Evolutionary conservation across 2,113 vertebrate genomes (phyloP), one percentile per base, ranked within the genome.

Genomic region (Tragelaphus strepsiceros): DNA sequence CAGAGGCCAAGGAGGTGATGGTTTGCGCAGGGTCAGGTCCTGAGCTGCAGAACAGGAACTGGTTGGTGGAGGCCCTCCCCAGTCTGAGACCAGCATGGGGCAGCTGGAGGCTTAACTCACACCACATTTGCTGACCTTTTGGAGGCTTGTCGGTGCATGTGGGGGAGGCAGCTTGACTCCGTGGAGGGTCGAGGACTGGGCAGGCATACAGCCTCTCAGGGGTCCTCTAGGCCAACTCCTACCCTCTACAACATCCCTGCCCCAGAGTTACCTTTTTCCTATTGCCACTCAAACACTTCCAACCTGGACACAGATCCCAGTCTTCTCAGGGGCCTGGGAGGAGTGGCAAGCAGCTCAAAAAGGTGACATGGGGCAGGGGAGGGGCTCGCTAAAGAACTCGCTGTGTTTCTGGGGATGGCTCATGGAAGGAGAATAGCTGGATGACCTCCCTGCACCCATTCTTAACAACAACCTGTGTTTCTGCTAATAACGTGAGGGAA

Each of bases 401-500:
- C 26, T 43, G 61, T 59, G 43, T 51, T 88, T 95, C 81, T 61
- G 46, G 46, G 35, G 43, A 74, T 53, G 39, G 8, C 14, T 46
- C 49, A 39, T 9, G 32, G 24, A 46, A 81, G 67, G n/a, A 93
- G 12, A 82, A 77, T 11, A 26, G 58, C 24, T 17, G 51, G 11
- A 22, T 7, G 22, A 30, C 6, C 16, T 92, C 26, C 32, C 84
- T 19, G 2, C 1, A 28, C 16, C 30, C 5, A 39, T 11, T 87
- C 74, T 51, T 77, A 32, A 46, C 39, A 61, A 59, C 53, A 64
- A 35, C 46, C 56, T 64, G 58, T 0, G 2, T 77, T 35, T 90
- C 86, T 96, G 46, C 61, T 81, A 74, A 86, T 93, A 51, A 35
- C 14, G 26, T 59, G 74, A 78, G 71, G 89, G 89, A 77, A 89